Conservation (phyloP, 1,140 invertebrate genomes). For the Bombus haemorrhoidalis region DNA sequence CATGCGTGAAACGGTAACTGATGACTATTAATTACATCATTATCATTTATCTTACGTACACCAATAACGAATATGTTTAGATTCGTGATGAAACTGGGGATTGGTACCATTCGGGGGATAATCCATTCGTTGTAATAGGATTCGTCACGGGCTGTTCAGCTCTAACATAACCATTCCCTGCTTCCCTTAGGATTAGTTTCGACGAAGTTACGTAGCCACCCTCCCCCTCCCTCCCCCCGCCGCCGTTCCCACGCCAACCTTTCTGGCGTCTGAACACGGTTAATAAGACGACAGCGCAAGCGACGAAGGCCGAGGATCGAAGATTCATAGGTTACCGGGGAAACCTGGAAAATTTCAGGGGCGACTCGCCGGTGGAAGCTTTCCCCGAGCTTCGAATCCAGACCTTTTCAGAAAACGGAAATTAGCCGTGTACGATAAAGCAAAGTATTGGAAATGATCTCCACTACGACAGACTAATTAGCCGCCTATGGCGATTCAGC, state of each 20-base stretch:
- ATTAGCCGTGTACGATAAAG: constrained; percentile 4
- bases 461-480: background rate
- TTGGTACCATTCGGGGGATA: constrained; percentile 42
- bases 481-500: too few relatives aligned
- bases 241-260: background rate
- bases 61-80: background rate
- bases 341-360: constrained; percentile 29
- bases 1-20: too few relatives aligned
- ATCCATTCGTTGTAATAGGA: constrained; percentile 63
- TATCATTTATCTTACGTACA: background rate
- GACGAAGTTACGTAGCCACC: constrained; percentile 37
- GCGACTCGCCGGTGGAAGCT: background rate
- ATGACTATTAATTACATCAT: background rate
- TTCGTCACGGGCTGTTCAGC: constrained; percentile 42
- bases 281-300: constrained; percentile 47
- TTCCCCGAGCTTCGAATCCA: background rate
- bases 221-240: too few relatives aligned
- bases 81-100: constrained; percentile 20
- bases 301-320: constrained; percentile 12
- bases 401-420: background rate
- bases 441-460: background rate
- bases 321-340: constrained; percentile 17
- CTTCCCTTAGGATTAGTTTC: constrained; percentile 54
- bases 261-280: constrained; percentile 37
- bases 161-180: constrained; percentile 8